Percentiles rank a stretch among this genome's conserved stretches.
phyloP scores from a whole-genome alignment of 2,113 vertebrate genomes.

The Ptilonorhynchus violaceus region DNA sequence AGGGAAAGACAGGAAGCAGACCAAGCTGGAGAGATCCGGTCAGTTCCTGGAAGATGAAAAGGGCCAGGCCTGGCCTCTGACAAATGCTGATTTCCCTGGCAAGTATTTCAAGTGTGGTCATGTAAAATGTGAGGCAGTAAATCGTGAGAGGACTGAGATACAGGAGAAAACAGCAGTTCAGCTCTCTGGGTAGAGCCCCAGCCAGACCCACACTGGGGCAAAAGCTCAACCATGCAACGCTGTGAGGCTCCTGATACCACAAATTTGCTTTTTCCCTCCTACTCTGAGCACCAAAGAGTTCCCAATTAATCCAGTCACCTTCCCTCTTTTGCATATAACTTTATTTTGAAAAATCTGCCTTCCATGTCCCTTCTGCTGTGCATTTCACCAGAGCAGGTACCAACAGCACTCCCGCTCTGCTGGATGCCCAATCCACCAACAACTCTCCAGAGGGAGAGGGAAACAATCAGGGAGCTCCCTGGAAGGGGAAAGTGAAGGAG shows the following conservation, averaged over 20 bases:
- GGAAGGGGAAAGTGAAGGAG: neutral
- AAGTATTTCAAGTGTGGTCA: neutral
- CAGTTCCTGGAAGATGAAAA: neutral
- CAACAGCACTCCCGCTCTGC: rapidly evolving
- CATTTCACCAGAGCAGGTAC: neutral
- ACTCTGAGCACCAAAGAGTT: neutral
- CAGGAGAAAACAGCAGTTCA: neutral
- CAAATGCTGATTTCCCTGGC: neutral
- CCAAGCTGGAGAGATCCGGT: neutral
- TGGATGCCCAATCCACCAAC: neutral
- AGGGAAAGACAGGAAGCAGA: neutral
- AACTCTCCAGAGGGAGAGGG: neutral
- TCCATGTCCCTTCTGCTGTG: neutral
- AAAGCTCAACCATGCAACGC: neutral
- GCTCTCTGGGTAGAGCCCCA: neutral
- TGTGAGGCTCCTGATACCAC: neutral
- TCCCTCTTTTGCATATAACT: neutral
- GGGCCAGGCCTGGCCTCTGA: neutral
- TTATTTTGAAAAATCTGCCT: neutral
- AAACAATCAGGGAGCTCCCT: neutral
- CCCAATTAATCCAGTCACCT: neutral
- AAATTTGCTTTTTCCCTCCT: neutral
- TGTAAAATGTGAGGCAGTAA: neutral
- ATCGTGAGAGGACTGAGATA: neutral
- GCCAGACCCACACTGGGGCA: neutral